phyloP scores from a whole-genome alignment of 2,797 vertebrate species.

The Neomorphus geoffroyi region DNA sequence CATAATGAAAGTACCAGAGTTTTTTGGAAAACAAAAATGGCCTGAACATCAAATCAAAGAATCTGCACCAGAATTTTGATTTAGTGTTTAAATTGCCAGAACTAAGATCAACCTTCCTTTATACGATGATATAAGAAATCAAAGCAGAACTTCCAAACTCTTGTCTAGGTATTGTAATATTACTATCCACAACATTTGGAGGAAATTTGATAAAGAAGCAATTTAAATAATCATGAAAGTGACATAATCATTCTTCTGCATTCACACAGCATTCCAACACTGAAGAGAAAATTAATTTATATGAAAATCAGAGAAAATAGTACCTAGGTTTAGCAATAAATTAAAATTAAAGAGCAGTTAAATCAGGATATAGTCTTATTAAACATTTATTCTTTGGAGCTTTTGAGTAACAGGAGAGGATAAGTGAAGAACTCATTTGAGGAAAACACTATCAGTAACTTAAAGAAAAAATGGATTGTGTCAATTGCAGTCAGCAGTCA shows the following conservation, averaged over 20 bases:
- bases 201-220: background rate
- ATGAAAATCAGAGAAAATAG: background rate
- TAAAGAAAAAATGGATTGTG: background rate
- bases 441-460: background rate
- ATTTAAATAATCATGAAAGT: background rate
- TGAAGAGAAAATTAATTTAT: background rate
- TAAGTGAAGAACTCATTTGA: background rate
- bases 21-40: background rate
- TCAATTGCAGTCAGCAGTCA: background rate
- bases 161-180: background rate
- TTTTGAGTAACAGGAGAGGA: background rate
- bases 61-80: background rate
- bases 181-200: background rate
- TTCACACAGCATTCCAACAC: background rate
- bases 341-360: background rate
- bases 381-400: background rate
- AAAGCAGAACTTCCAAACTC: background rate
- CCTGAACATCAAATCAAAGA: background rate
- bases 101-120: background rate
- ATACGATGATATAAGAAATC: background rate
- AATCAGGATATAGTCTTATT: background rate
- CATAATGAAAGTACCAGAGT: background rate
- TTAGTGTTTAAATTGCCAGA: background rate
- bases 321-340: background rate
- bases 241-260: background rate